Evolutionary conservation across 1,140 invertebrate genomes (phyloP), one percentile per base, ranked within the genome.

Genomic region (Monomorium pharaonis): DNA sequence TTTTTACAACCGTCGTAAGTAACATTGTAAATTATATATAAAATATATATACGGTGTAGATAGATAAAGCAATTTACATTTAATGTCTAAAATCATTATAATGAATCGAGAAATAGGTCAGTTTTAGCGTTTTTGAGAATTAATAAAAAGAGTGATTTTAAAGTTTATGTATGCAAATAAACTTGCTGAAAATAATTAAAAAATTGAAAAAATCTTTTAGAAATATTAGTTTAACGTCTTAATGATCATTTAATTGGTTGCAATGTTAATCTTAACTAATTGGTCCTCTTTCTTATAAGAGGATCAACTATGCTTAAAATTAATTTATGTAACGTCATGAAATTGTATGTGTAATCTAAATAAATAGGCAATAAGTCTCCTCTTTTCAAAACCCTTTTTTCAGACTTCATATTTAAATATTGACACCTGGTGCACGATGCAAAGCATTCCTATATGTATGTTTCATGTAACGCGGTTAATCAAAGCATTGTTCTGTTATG

Each of bases 401-500:
- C 30, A 27, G 12, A 56, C 5, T 65, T 30, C 21, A 12, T 18
- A 2, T 47, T n/a, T 18, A 67, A 65, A 67, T 67, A 67, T 78
- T 27, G 21, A 27, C 18, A 21, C n/a, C 4, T 14, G 18, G 14
- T 12, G 18, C 42, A 27, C 6, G 44, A 51, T 30, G 27, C 6
- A 1, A 21, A 62, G 60, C 58, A 3, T 30, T 63, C 63, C 44
- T 49, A 30, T 30, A 37, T 21, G 42, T 16, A 44, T 42, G 63
- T 69, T 58, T 30, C 67, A 58, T 54, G 4, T 33, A 49, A 51
- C 54, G 51, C 42, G 37, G 78, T 74, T 83, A 74, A 72, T 83
- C 78, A 74, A 83, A 83, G 51, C 51, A 47, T 58, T 58, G 65
- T 44, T 83, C 67, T 51, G 14, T 7, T 33, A 44, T 58, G 78